Evolutionary conservation across 2,797 vertebrate species (phyloP).

Genomic region (Heliangelus exortis): DNA sequence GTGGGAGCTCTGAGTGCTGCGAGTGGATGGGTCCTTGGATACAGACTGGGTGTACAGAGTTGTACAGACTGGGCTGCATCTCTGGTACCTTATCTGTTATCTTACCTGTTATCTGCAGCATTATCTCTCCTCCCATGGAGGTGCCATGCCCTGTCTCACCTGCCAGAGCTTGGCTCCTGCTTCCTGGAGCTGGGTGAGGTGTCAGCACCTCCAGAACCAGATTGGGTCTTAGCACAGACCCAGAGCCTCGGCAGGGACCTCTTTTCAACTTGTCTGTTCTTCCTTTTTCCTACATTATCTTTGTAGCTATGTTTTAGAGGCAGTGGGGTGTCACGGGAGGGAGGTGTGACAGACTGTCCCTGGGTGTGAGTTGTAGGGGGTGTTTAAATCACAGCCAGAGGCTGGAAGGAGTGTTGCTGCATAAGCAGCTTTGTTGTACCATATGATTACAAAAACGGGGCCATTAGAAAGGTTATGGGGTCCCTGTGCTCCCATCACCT

Average conservation of each 20-base stretch:
- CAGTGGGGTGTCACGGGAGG: not conserved
- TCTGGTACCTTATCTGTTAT: not conserved
- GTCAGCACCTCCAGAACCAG: not conserved
- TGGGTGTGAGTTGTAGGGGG: not conserved
- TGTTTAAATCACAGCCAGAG: not conserved
- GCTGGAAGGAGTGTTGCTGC: not conserved
- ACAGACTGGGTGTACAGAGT: not conserved
- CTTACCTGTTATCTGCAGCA: not conserved
- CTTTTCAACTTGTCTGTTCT: not conserved
- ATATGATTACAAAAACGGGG: not conserved
- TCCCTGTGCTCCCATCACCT: not conserved
- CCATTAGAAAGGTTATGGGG: not conserved
- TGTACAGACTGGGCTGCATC: not conserved
- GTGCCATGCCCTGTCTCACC: not conserved
- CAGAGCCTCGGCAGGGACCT: not conserved
- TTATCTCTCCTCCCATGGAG: not conserved
- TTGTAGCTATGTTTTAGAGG: conserved; percentile 6
- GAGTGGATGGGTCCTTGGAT: not conserved
- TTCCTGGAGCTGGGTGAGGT: not conserved
- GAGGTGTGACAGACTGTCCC: not conserved
- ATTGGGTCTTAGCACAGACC: not conserved
- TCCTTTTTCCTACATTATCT: not conserved
- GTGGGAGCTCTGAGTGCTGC: not conserved
- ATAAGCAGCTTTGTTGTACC: conserved; percentile 2
- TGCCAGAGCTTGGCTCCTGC: not conserved